These are phyloP conservation scores for Nematopogon swammerdamellus DNA, from an alignment of 2,888 invertebrate genomes.

Conservation along the genomic window DNA sequence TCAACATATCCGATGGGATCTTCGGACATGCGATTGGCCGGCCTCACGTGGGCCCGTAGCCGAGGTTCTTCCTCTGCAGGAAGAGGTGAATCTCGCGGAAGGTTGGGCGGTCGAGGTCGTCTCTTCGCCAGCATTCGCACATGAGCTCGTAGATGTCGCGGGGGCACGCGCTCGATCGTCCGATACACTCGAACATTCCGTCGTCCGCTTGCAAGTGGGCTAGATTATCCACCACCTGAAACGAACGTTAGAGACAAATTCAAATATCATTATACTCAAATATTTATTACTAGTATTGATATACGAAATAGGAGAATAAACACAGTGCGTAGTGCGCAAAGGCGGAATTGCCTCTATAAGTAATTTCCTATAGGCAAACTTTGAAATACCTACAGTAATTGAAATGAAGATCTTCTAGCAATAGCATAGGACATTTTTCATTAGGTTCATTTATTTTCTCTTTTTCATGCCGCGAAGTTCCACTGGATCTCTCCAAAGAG, in stretches of 20 bases:
- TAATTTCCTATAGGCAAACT: not conserved
- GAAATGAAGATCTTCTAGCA: too few relatives aligned
- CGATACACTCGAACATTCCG: conserved; percentile 58
- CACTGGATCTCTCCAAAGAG: too few relatives aligned
- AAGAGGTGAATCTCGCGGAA: conserved; percentile 82
- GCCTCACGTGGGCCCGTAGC: conserved; percentile 14
- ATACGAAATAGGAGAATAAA: too few relatives aligned
- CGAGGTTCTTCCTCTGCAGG: conserved; percentile 68
- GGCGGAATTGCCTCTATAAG: too few relatives aligned
- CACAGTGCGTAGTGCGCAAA: too few relatives aligned
- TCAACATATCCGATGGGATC: conserved; percentile 51
- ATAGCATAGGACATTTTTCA: too few relatives aligned
- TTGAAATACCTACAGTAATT: too few relatives aligned
- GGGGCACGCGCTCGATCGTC: conserved; percentile 66
- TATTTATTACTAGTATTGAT: too few relatives aligned
- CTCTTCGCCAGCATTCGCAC: conserved; percentile 81
- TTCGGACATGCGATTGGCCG: conserved; percentile 1
- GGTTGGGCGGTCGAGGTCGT: conserved; percentile 69
- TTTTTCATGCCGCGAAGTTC: too few relatives aligned
- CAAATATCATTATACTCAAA: too few relatives aligned
- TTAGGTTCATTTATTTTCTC: too few relatives aligned
- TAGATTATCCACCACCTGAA: conserved; percentile 74
- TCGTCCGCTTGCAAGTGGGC: conserved; percentile 66
- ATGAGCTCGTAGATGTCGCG: conserved; percentile 83
- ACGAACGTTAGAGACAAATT: too few relatives aligned